phyloP scores from a whole-genome alignment of 2,888 invertebrate species.

The Parelbella ahira region DNA sequence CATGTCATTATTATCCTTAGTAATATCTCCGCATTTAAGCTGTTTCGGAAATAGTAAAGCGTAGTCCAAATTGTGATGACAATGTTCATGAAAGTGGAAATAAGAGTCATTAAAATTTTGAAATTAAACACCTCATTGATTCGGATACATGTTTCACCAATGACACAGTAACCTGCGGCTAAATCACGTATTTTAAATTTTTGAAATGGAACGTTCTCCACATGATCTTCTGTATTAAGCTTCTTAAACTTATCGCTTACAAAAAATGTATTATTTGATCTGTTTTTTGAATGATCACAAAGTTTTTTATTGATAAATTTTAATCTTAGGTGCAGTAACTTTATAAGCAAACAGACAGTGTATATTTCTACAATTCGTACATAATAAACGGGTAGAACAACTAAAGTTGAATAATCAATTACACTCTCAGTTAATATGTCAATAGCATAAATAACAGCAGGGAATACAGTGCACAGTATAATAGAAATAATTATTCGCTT shows the following conservation, averaged over 20 bases:
- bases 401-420: constrained; percentile 11
- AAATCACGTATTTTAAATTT: constrained; percentile 48
- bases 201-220: constrained; percentile 35
- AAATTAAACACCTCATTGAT: constrained; percentile 54
- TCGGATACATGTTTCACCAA: constrained; percentile 45
- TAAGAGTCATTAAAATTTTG: constrained; percentile 52
- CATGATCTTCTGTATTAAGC: no score
- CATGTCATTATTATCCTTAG: constrained; percentile 38
- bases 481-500: constrained; percentile 2
- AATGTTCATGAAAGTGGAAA: constrained; percentile 50
- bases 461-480: constrained; percentile 5
- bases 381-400: constrained; percentile 6
- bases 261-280: constrained; percentile 31
- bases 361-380: constrained; percentile 48
- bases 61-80: constrained; percentile 50
- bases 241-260: no score
- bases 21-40: constrained; percentile 1
- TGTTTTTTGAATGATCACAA: constrained; percentile 38
- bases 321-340: constrained; percentile 43
- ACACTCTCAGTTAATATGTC: constrained; percentile 5
- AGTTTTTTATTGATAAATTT: constrained; percentile 44
- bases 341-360: constrained; percentile 44
- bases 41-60: constrained; percentile 16
- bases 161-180: constrained; percentile 43
- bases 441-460: not conserved